Percentiles rank a stretch among this genome's conserved stretches.
These are phyloP conservation scores for Nyctibius bracteatus DNA, from an alignment of 2,113 vertebrate species.

Conservation along the genomic window DNA sequence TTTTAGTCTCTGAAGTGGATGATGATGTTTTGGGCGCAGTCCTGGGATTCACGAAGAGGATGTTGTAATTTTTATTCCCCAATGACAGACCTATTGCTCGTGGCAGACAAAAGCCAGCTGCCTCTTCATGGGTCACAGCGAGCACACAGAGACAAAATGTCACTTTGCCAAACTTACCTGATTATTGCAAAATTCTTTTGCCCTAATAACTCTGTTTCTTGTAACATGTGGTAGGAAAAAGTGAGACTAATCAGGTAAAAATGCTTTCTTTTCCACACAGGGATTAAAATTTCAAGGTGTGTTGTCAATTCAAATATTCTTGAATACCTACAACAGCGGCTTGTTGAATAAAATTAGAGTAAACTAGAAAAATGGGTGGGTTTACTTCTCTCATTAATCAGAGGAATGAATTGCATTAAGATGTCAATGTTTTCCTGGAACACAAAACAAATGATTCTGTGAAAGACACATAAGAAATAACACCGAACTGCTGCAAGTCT, in stretches of 20 bases:
- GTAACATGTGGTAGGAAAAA: constrained; percentile 14
- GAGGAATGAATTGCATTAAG: constrained; percentile 37
- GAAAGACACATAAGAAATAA: neutral
- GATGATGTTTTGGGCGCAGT: neutral
- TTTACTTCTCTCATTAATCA: constrained; percentile 61
- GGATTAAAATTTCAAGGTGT: constrained; percentile 24
- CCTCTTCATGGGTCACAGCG: neutral
- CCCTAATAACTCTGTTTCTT: constrained; percentile 22
- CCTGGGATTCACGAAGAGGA: neutral
- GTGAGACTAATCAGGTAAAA: constrained; percentile 32
- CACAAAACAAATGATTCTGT: constrained; percentile 15
- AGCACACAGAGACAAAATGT: neutral
- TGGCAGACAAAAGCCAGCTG: constrained; percentile 3
- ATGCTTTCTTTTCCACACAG: constrained; percentile 7
- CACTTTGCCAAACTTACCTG: constrained; percentile 10
- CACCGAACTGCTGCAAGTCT: neutral
- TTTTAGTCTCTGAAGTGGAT: neutral
- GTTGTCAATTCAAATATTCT: constrained; percentile 59
- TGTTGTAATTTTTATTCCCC: neutral
- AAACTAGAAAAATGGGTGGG: constrained; percentile 13
- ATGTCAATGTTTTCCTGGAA: constrained; percentile 43
- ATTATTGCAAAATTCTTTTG: constrained; percentile 12
- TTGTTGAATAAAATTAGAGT: constrained; percentile 39
- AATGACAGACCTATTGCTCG: neutral
- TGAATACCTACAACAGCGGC: neutral